Conservation (phyloP, 2,113 vertebrate species). For the Mesoclemmys tuberculata region DNA sequence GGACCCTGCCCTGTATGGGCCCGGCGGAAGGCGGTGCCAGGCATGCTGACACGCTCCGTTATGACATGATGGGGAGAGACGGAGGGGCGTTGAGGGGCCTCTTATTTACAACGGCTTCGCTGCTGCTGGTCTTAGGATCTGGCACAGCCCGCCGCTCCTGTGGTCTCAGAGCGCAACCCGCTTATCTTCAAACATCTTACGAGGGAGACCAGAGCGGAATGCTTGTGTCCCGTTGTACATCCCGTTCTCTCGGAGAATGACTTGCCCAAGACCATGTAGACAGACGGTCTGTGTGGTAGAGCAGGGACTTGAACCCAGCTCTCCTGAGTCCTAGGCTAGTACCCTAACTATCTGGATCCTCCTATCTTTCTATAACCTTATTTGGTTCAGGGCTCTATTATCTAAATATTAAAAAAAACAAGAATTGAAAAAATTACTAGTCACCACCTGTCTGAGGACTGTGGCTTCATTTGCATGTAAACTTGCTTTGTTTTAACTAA, state of each 20-base stretch:
- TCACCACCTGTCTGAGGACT: background rate
- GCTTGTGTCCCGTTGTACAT: background rate
- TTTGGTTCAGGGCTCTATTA: background rate
- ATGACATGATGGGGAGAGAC: background rate
- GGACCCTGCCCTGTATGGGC: background rate
- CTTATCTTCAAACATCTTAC: background rate
- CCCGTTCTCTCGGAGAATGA: background rate
- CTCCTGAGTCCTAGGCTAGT: background rate
- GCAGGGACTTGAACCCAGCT: background rate
- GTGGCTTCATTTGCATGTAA: background rate
- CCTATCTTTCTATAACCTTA: background rate
- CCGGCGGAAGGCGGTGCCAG: background rate
- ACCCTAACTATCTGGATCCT: background rate
- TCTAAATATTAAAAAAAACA: background rate
- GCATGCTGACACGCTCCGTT: background rate
- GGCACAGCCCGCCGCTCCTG: background rate
- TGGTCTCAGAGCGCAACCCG: background rate
- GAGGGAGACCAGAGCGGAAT: background rate
- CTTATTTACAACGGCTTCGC: background rate
- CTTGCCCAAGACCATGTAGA: background rate
- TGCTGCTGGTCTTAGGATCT: background rate
- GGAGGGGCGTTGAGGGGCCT: background rate
- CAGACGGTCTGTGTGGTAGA: background rate
- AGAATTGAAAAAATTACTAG: background rate
- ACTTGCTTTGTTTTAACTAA: background rate